Evolutionary conservation across 2,113 vertebrate species (phyloP).

Genomic region (Planiliza haematocheilus): DNA sequence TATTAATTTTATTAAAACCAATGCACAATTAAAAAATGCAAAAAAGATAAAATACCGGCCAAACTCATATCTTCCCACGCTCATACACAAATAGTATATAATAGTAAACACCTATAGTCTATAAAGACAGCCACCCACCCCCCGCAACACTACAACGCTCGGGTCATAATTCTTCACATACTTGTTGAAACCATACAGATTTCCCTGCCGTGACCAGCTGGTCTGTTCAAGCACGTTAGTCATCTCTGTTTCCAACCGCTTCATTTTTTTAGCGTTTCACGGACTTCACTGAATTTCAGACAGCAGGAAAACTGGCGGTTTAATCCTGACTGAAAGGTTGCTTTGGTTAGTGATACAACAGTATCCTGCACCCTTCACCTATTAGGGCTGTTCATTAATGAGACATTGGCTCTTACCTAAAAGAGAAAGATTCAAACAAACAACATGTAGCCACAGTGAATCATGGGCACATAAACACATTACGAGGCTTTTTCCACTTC

Average conservation of each 20-base stretch:
- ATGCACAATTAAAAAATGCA: too few species aligned
- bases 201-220: slow-evolving; percentile 62
- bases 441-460: slow-evolving; percentile 41
- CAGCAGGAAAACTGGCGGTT: slow-evolving; percentile 35
- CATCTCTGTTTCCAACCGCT: slow-evolving; percentile 68
- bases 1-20: too few species aligned
- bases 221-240: slow-evolving; percentile 59
- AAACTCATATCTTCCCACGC: neutral
- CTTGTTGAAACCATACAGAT: slow-evolving; percentile 49
- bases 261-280: slow-evolving; percentile 55
- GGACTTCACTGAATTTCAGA: slow-evolving; percentile 63
- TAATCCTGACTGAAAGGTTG: slow-evolving; percentile 40
- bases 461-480: slow-evolving; percentile 54
- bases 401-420: slow-evolving; percentile 42
- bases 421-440: slow-evolving; percentile 54
- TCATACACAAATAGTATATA: neutral
- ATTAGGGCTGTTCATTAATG: slow-evolving; percentile 52
- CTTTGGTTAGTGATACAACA: slow-evolving; percentile 57
- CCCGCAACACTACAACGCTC: slow-evolving; percentile 31
- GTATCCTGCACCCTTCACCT: slow-evolving; percentile 26
- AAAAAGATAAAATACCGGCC: too few species aligned
- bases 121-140: slow-evolving; percentile 10
- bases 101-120: neutral
- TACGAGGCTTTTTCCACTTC: slow-evolving; percentile 47
- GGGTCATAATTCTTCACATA: slow-evolving; percentile 67